A percentile compares a stretch with the other conserved stretches of the same genome.
Conservation (phyloP, 2,113 vertebrate genomes). For the Lota lota region DNA sequence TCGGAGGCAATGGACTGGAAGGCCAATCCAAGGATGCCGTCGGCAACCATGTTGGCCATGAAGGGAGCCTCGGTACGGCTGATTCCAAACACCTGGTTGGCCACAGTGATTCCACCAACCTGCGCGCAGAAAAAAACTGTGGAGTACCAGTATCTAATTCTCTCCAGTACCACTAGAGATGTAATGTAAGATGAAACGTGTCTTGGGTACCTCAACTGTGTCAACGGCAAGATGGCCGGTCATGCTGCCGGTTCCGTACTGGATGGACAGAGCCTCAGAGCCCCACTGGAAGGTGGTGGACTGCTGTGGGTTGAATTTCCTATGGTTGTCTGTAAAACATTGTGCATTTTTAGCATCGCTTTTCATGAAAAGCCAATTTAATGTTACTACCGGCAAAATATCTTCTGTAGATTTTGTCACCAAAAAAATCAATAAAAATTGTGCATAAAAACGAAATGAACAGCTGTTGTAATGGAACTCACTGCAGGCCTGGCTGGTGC, state of each 20-base stretch:
- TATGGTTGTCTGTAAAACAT: constrained; percentile 57
- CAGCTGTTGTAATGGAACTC: constrained; percentile 24
- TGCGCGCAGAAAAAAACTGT: constrained; percentile 29
- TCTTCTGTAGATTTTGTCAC: constrained; percentile 1
- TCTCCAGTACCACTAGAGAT: constrained; percentile 14
- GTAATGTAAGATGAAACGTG: constrained; percentile 6
- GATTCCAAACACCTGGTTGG: constrained; percentile 77
- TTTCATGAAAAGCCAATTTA: background rate
- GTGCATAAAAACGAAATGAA: too few species aligned
- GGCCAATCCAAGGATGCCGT: constrained; percentile 63
- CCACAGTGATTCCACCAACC: constrained; percentile 56
- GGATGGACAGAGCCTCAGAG: constrained; percentile 42
- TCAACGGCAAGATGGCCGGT: constrained; percentile 55
- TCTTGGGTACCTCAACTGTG: constrained; percentile 49
- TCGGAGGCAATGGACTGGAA: constrained; percentile 52
- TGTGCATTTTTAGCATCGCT: background rate
- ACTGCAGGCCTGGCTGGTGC: constrained; percentile 62
- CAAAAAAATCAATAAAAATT: background rate
- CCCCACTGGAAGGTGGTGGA: constrained; percentile 42
- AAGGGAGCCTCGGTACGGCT: constrained; percentile 62
- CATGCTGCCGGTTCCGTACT: constrained; percentile 69
- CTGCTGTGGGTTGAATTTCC: constrained; percentile 44
- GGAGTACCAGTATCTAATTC: too few species aligned
- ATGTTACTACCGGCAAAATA: too few species aligned
- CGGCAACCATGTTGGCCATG: constrained; percentile 46